A percentile compares a stretch with the other conserved stretches of the same genome.
These are phyloP conservation scores for Hyppa rectilinea DNA, from an alignment of 2,888 invertebrate species.

Conservation along the genomic window DNA sequence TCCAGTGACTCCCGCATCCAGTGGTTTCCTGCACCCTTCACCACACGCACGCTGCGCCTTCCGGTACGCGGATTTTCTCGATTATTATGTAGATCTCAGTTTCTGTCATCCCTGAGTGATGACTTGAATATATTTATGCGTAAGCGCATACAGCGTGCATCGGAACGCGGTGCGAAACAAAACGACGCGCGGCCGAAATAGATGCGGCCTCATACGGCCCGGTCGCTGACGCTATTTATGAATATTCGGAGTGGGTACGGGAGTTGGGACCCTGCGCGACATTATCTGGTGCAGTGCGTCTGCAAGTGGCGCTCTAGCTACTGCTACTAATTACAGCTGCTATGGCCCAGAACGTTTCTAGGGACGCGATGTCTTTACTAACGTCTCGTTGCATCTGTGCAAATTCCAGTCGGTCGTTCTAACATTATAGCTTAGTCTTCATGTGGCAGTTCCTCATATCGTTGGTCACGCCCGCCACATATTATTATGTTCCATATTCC, in stretches of 20 bases:
- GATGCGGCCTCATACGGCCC: slow-evolving; percentile 63
- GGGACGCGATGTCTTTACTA: slow-evolving; percentile 6
- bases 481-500: not conserved
- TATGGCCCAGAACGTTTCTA: slow-evolving; percentile 33
- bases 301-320: slow-evolving; percentile 40
- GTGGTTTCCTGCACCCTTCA: not conserved
- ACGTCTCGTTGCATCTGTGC: not conserved
- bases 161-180: slow-evolving; percentile 69
- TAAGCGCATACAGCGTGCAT: slow-evolving; percentile 70
- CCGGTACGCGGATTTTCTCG: not conserved
- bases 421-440: not conserved
- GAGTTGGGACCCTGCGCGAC: slow-evolving; percentile 51
- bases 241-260: slow-evolving; percentile 54
- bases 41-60: not conserved
- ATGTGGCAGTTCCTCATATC: not conserved
- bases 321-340: slow-evolving; percentile 49
- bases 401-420: not conserved
- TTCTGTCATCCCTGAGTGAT: slow-evolving; percentile 65
- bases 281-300: slow-evolving; percentile 41
- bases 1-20: not conserved
- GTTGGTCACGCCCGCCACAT: not conserved
- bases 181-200: slow-evolving; percentile 75
- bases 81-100: not conserved
- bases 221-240: slow-evolving; percentile 67
- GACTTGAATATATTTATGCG: slow-evolving; percentile 74